phyloP scores from a whole-genome alignment of 2,797 vertebrate genomes.

The Synanceia verrucosa region DNA sequence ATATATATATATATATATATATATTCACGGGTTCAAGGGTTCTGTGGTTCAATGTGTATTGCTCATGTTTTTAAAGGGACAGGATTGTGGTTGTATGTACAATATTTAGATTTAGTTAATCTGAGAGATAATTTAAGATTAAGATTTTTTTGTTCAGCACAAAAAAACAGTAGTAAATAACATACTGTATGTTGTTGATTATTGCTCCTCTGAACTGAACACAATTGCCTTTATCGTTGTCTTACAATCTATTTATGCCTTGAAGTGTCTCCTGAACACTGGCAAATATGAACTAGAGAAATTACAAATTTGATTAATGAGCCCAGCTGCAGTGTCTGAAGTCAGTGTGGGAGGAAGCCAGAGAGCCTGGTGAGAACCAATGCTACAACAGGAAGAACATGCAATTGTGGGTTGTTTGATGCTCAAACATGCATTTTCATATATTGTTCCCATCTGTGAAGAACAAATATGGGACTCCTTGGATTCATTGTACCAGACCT shows the following conservation, averaged over 20 bases:
- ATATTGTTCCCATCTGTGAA: too few species aligned
- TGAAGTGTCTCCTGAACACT: not conserved
- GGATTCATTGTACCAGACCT: too few species aligned
- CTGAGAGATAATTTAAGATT: not conserved
- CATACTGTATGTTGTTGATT: not conserved
- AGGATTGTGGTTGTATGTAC: not conserved
- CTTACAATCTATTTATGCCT: not conserved
- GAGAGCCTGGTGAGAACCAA: too few species aligned
- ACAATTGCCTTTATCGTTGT: too few species aligned
- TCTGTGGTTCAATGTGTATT: not conserved
- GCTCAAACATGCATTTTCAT: not conserved
- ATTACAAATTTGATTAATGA: too few species aligned
- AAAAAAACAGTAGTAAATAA: not conserved
- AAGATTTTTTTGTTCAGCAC: not conserved
- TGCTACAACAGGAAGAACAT: too few species aligned
- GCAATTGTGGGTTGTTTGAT: too few species aligned
- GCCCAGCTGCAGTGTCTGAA: too few species aligned
- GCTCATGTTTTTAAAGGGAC: not conserved
- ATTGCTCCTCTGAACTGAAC: not conserved
- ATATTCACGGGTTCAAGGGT: too few species aligned
- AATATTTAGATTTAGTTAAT: not conserved
- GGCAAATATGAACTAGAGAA: not conserved
- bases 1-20: too few species aligned
- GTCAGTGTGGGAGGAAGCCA: too few species aligned
- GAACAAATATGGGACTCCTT: too few species aligned